Evolutionary conservation across 2,113 vertebrate species (phyloP).

Genomic region (Anoplopoma fimbria): DNA sequence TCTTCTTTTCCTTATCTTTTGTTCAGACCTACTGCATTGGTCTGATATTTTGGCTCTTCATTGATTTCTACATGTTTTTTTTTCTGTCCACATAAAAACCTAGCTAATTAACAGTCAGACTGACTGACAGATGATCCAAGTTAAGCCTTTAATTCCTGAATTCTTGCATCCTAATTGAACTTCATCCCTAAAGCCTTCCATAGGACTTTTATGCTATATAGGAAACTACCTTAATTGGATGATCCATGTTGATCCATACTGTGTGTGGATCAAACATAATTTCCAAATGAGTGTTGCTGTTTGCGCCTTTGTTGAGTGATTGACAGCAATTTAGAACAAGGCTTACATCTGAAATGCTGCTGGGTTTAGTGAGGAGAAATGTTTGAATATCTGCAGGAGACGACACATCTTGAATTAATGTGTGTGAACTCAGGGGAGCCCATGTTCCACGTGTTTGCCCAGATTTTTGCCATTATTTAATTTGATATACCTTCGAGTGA

Average conservation of each 20-base stretch:
- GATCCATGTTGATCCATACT: slow-evolving; percentile 1
- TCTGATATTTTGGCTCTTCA: neutral
- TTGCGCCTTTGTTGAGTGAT: slow-evolving; percentile 10
- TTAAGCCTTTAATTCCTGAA: neutral
- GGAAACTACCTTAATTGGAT: slow-evolving; percentile 13
- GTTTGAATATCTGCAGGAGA: slow-evolving; percentile 16
- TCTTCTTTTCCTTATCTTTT: slow-evolving; percentile 8
- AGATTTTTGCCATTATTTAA: neutral
- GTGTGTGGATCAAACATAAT: neutral
- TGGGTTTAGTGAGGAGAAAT: neutral
- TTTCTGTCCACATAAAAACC: slow-evolving; percentile 14
- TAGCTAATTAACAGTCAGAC: neutral
- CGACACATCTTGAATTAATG: slow-evolving; percentile 3
- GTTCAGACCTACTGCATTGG: neutral
- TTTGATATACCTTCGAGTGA: neutral
- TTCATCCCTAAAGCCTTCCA: neutral
- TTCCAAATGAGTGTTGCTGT: neutral
- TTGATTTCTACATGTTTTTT: neutral
- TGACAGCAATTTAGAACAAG: neutral
- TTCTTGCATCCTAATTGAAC: slow-evolving; percentile 12
- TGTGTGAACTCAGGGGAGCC: slow-evolving; percentile 9
- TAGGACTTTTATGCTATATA: neutral
- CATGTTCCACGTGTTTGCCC: neutral
- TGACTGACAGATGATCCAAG: neutral
- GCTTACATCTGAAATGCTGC: slow-evolving; percentile 23